phyloP scores from a whole-genome alignment of 2,888 invertebrate species.

The Sepioteuthis lessoniana region DNA sequence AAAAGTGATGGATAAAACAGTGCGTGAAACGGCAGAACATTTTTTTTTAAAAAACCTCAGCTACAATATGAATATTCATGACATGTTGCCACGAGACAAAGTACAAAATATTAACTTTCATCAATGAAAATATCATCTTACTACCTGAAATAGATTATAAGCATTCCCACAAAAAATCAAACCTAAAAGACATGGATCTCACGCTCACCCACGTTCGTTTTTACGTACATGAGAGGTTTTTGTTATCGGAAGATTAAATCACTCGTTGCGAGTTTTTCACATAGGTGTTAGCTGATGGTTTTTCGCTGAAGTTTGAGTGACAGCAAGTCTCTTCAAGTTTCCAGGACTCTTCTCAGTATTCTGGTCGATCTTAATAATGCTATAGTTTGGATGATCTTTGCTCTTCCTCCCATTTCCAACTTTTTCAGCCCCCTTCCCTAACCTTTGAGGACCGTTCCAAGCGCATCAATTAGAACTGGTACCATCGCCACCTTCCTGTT shows the following conservation, averaged over 20 bases:
- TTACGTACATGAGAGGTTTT: neutral
- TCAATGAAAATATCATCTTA: constrained; percentile 33
- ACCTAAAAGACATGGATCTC: neutral
- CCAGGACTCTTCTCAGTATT: too few species aligned
- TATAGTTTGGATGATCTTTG: too few species aligned
- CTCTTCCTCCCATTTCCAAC: too few species aligned
- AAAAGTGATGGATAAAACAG: neutral
- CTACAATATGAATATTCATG: neutral
- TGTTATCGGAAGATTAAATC: neutral
- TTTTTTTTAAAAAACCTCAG: neutral
- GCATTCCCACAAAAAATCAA: neutral
- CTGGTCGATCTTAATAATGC: too few species aligned
- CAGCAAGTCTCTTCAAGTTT: too few species aligned
- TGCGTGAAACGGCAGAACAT: neutral
- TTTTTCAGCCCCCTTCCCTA: too few species aligned
- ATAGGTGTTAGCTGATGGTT: too few species aligned
- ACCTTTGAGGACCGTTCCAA: too few species aligned
- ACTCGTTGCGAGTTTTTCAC: too few species aligned
- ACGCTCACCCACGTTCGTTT: neutral
- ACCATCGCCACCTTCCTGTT: too few species aligned
- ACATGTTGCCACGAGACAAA: neutral
- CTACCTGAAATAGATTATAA: neutral
- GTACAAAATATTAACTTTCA: neutral
- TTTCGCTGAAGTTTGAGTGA: too few species aligned
- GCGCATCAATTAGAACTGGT: too few species aligned